A percentile compares a stretch with the other conserved stretches of the same genome.
phyloP scores from a whole-genome alignment of 2,113 vertebrate genomes.

The Antennarius striatus region DNA sequence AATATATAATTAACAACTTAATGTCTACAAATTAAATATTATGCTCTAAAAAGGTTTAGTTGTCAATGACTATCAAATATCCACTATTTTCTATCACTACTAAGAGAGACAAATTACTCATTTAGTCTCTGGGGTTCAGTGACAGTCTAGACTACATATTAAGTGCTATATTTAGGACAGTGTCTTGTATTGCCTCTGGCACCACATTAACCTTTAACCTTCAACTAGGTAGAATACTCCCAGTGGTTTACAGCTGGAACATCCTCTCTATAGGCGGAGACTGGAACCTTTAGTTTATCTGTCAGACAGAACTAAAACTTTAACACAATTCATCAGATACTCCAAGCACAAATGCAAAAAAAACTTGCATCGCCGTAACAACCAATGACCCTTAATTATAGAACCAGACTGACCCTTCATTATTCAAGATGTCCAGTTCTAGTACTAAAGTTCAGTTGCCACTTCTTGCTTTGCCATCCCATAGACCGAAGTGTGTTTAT shows the following conservation, averaged over 20 bases:
- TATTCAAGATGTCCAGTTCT: background rate
- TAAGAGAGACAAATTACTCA: conserved; percentile 49
- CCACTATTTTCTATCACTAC: conserved; percentile 31
- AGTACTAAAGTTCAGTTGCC: too few relatives aligned
- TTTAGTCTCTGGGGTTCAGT: conserved; percentile 51
- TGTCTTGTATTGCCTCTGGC: conserved; percentile 62
- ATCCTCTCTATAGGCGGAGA: conserved; percentile 12
- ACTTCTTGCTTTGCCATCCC: too few relatives aligned
- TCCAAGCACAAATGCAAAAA: background rate
- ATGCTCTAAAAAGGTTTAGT: too few relatives aligned
- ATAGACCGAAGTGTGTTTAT: background rate
- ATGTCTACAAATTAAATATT: too few relatives aligned
- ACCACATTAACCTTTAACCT: conserved; percentile 68
- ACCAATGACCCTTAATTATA: background rate
- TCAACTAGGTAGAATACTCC: conserved; percentile 51
- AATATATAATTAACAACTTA: too few relatives aligned
- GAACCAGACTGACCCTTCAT: background rate
- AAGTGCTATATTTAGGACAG: conserved; percentile 61
- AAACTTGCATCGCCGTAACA: background rate
- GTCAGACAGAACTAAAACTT: conserved; percentile 2
- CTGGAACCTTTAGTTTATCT: conserved; percentile 8
- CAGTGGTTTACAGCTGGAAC: conserved; percentile 57
- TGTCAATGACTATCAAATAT: too few relatives aligned
- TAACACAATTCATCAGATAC: background rate
- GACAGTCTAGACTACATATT: conserved; percentile 41